Conservation (phyloP, 1,140 invertebrate species). For the Anastrepha ludens region DNA sequence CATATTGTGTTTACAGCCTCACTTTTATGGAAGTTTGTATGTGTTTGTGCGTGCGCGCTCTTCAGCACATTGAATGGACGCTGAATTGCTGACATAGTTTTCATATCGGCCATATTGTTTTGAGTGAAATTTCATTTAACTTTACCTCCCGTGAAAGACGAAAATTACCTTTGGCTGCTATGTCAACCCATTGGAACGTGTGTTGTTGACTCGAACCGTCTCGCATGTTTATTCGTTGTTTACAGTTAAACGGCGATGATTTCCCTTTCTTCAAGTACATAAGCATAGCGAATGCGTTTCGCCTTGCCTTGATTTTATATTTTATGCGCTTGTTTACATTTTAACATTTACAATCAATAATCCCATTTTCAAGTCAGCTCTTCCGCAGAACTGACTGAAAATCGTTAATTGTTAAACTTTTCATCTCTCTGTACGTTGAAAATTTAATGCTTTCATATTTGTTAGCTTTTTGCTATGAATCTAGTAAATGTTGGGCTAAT, state of each 20-base stretch:
- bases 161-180: constrained; percentile 13
- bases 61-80: constrained; percentile 1
- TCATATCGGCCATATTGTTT: constrained; percentile 44
- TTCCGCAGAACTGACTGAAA: not conserved
- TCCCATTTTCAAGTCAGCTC: not conserved
- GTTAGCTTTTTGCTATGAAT: not conserved
- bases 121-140: constrained; percentile 30
- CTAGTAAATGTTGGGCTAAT: constrained; percentile 4
- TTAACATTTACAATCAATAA: constrained; percentile 50
- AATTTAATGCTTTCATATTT: not conserved
- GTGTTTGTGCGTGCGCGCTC: not conserved
- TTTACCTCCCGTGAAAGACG: constrained; percentile 16
- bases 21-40: not conserved
- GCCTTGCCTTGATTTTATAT: not conserved
- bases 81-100: constrained; percentile 33
- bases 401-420: not conserved
- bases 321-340: constrained; percentile 45
- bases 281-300: not conserved
- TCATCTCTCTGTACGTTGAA: not conserved
- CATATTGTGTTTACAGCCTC: not conserved
- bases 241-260: constrained; percentile 36
- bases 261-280: constrained; percentile 40
- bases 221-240: constrained; percentile 22
- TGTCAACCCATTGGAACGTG: not conserved
- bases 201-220: not conserved